Conservation (phyloP, 2,888 invertebrate genomes). For the Lasioglossum oenotherae region DNA sequence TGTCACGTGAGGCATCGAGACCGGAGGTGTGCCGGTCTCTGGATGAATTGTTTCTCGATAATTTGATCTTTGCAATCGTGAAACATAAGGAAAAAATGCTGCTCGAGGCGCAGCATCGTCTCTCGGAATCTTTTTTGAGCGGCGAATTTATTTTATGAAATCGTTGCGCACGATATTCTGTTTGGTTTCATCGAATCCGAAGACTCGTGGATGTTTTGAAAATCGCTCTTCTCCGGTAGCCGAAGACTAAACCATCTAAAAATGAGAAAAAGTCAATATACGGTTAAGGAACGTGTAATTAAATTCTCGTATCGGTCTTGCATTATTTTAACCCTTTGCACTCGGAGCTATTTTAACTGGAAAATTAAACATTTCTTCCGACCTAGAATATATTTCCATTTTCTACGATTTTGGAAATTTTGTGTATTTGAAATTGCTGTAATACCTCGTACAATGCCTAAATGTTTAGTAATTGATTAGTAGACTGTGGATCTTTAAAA, state of each 20-base stretch:
- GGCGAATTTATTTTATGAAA: not conserved
- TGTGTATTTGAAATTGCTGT: no score
- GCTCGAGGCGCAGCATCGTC: not conserved
- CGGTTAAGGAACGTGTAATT: not conserved
- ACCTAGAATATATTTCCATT: no score
- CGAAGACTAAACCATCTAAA: not conserved
- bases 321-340: not conserved
- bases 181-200: not conserved
- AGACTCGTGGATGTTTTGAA: not conserved
- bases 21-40: constrained; percentile 7
- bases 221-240: not conserved
- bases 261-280: not conserved
- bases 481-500: no score
- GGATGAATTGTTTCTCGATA: not conserved
- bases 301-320: not conserved
- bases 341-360: no score
- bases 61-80: not conserved
- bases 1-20: constrained; percentile 9
- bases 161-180: constrained; percentile 4
- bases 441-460: no score
- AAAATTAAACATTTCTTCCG: no score
- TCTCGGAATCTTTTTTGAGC: not conserved
- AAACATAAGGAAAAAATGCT: not conserved
- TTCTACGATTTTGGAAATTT: no score
- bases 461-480: no score